Conservation (phyloP, 2,797 vertebrate species). For the Eulemur coronatus region DNA sequence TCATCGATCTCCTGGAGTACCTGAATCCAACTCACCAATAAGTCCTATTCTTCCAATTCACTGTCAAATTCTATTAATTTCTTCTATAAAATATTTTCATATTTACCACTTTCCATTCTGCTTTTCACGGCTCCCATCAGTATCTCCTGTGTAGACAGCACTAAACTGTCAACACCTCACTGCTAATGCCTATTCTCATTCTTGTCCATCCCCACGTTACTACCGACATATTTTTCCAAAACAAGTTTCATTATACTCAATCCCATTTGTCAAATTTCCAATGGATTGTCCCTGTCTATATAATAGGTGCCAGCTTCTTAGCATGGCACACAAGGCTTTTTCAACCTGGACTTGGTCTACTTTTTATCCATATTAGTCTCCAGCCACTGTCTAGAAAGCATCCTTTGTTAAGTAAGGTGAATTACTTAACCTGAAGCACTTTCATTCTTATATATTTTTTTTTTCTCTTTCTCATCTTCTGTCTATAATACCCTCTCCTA, state of each 20-base stretch:
- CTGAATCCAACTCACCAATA: neutral
- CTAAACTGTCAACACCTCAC: fast-evolving
- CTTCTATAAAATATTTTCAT: neutral
- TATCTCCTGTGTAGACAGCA: neutral
- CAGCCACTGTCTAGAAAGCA: neutral
- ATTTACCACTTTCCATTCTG: neutral
- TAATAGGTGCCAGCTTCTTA: neutral
- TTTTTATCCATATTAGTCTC: neutral
- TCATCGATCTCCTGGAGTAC: neutral
- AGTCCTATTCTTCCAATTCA: neutral
- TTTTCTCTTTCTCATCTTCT: neutral
- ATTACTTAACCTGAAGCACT: neutral
- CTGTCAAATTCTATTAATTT: neutral
- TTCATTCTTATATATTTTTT: neutral
- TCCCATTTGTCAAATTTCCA: neutral
- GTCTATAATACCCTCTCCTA: neutral
- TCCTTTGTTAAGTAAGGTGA: neutral
- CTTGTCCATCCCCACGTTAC: neutral
- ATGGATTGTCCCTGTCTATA: fast-evolving
- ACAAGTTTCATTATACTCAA: neutral
- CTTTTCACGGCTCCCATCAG: neutral
- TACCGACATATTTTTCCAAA: neutral
- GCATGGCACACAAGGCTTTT: neutral
- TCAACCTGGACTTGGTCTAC: neutral
- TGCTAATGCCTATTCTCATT: neutral